Base-by-base conservation (phyloP, 2,797 vertebrate genomes). In the Bufotes viridis region DNA sequence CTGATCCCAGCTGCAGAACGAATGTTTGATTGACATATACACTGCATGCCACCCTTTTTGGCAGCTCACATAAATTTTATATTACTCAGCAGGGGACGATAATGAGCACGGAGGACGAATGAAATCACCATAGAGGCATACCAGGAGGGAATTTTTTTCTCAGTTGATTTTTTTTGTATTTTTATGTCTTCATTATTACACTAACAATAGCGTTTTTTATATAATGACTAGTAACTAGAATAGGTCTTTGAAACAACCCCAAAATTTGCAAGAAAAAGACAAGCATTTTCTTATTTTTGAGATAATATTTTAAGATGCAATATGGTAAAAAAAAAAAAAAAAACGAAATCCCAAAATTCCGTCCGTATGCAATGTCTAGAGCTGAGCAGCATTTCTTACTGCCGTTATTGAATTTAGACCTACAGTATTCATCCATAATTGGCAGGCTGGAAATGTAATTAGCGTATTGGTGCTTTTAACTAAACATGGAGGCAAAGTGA, bases 391-490 rank as follows among this genome's bases (percentile, higher is more conserved):
- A 57, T 78, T 42, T 70, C 42, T 49, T 29, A 67, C 22, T 14
- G 34, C 22, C 78, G 17, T 34, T 76, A 89, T 89, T 89, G 72
- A 86, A 89, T 86, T 89, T 79, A 89, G 57, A 89, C 82, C 53
- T 34, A 34, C 29, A 34, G 29, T 34, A 78, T 89, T 89, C 83
- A 82, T 83, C 61, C 74, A 20, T 75, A 83, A 87, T 87, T 89
- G 84, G 88, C 88, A 87, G 74, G 63, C 60, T 57, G n/a, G n/a
- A 67, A 57, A 86, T 86, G 51, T 79, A 86, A 87, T 89, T 86
- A 87, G 80, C 72, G 42, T 86, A 86, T 89, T 83, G 81, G 72
- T 83, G 84, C 88, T 87, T 89, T 89, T 89, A 89, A 89, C 88
- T 83, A 87, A 83, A 87, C 74, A 83, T 89, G 63, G 13, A 70